Percentiles rank a stretch among this genome's conserved stretches.
Evolutionary conservation across 2,113 vertebrate genomes (phyloP).

Genomic region (Apodemus speciosus): DNA sequence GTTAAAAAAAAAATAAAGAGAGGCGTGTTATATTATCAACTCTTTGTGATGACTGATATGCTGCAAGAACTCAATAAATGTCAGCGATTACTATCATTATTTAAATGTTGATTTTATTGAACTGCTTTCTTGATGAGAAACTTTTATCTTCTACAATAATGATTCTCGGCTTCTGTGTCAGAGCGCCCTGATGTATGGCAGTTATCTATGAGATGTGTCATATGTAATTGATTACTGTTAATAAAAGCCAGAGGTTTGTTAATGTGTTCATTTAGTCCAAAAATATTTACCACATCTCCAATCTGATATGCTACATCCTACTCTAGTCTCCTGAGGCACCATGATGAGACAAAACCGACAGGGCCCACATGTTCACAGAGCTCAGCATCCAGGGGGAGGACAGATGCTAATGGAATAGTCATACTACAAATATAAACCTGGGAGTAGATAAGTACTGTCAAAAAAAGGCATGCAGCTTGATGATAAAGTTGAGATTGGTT

Average conservation of each 20-base stretch:
- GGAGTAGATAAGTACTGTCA: not conserved
- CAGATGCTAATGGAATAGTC: constrained; percentile 47
- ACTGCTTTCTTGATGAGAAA: constrained; percentile 18
- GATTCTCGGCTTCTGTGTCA: constrained; percentile 39
- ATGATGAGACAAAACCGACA: constrained; percentile 1
- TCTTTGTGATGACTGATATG: not conserved
- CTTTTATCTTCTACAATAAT: constrained; percentile 46
- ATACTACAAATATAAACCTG: constrained; percentile 26
- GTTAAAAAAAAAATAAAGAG: not conserved
- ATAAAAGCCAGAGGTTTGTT: constrained; percentile 23
- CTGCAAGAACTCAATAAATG: constrained; percentile 29
- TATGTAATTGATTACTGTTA: constrained; percentile 40
- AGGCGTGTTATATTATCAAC: not conserved
- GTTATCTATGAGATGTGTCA: constrained; percentile 21
- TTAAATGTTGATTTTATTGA: constrained; percentile 35
- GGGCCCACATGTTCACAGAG: not conserved
- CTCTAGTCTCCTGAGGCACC: not conserved
- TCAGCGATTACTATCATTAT: constrained; percentile 12
- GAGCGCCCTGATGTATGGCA: constrained; percentile 17
- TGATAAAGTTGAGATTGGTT: not conserved
- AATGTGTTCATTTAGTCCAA: constrained; percentile 27
- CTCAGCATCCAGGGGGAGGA: not conserved
- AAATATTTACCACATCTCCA: constrained; percentile 17
- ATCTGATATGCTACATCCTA: not conserved
- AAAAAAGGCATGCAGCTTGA: not conserved